These are phyloP conservation scores for Synodontis membranacea DNA, from an alignment of 2,113 vertebrate species.

Conservation along the genomic window DNA sequence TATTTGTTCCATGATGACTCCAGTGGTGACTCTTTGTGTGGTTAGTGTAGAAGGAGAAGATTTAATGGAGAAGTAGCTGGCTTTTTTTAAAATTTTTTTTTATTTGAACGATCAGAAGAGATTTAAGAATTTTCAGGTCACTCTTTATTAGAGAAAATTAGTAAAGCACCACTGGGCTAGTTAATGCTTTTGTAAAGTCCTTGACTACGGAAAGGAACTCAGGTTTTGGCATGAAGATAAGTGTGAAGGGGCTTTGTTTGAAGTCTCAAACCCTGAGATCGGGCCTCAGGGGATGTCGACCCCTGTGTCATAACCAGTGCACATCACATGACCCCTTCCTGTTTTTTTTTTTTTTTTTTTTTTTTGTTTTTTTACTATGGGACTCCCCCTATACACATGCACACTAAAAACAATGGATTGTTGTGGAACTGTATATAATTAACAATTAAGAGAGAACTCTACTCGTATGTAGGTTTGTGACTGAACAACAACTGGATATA, in stretches of 20 bases:
- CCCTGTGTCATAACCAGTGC: conserved; percentile 49
- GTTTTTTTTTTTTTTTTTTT: conserved; percentile 25
- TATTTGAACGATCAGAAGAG: not conserved
- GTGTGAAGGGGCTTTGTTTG: conserved; percentile 41
- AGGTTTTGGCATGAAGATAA: conserved; percentile 9
- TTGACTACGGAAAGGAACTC: not conserved
- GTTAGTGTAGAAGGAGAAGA: not conserved
- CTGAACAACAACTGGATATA: not conserved
- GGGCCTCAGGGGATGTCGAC: conserved; percentile 54
- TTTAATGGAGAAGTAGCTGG: not conserved
- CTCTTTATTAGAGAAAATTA: not conserved
- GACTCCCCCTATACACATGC: not conserved
- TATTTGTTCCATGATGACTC: conserved; percentile 19
- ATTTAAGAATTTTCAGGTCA: not conserved
- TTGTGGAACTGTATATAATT: not conserved
- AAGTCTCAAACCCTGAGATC: conserved; percentile 51
- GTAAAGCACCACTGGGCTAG: not conserved
- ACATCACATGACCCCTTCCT: conserved; percentile 54
- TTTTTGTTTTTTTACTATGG: conserved; percentile 40
- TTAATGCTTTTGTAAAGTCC: not conserved
- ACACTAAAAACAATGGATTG: not conserved
- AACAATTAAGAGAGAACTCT: not conserved
- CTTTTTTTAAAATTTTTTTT: not conserved
- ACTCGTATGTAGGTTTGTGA: not conserved
- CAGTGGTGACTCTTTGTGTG: not conserved